Conservation (phyloP, 1,140 invertebrate genomes). For the Oryctes rhinoceros region DNA sequence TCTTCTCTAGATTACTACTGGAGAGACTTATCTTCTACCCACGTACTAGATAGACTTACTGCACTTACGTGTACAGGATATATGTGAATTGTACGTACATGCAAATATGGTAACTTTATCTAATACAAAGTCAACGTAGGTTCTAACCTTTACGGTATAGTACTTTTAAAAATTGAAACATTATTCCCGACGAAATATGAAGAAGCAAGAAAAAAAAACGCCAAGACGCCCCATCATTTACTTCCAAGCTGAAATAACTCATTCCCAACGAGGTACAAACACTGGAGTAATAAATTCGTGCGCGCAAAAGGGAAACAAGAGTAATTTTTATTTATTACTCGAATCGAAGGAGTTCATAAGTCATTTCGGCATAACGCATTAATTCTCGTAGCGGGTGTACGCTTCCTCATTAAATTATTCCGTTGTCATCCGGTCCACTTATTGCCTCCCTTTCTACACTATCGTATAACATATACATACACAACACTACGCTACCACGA, state of each 20-base stretch:
- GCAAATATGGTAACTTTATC: too few relatives aligned
- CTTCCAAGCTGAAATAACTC: neutral
- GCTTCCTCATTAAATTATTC: constrained; percentile 28
- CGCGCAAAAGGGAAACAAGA: constrained; percentile 1
- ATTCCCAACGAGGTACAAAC: constrained; percentile 8
- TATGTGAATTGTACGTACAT: too few relatives aligned
- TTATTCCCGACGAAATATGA: neutral
- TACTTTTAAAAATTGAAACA: constrained; percentile 15
- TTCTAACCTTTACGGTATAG: neutral
- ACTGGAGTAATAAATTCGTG: neutral
- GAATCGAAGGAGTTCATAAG: constrained; percentile 18
- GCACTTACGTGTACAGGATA: too few relatives aligned
- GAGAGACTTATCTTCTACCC: too few relatives aligned
- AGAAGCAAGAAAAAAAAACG: neutral
- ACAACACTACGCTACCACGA: neutral
- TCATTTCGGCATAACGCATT: constrained; percentile 9
- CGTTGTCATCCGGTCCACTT: constrained; percentile 18
- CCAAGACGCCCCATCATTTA: neutral
- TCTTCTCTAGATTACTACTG: too few relatives aligned
- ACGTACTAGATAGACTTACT: too few relatives aligned
- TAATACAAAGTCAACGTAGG: too few relatives aligned
- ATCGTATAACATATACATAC: too few relatives aligned
- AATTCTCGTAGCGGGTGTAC: neutral
- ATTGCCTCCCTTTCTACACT: constrained; percentile 5
- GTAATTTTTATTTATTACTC: constrained; percentile 20